Conservation (phyloP, 2,113 vertebrate genomes). For the Ctenomys sociabilis region DNA sequence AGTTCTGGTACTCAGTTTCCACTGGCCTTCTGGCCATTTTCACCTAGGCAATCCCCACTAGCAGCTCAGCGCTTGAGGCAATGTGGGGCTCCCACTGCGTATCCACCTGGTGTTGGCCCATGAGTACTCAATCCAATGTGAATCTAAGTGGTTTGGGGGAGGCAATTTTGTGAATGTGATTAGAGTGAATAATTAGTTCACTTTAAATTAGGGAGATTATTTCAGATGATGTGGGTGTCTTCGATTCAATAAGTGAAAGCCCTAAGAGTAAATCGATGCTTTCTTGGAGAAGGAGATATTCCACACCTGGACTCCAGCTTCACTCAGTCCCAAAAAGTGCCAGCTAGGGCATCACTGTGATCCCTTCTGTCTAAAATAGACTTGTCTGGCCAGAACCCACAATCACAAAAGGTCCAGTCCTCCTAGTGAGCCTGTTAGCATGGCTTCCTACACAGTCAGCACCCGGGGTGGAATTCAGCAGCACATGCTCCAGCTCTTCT, state of each 20-base stretch:
- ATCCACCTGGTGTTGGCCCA: neutral
- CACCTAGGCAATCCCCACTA: neutral
- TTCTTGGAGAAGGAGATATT: neutral
- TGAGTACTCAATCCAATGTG: neutral
- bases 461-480: neutral
- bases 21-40: neutral
- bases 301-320: accelerated
- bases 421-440: neutral
- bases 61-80: neutral
- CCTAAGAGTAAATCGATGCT: neutral
- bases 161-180: neutral
- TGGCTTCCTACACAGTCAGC: neutral
- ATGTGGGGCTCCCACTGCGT: neutral
- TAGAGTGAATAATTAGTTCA: neutral
- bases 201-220: neutral
- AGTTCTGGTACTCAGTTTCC: neutral
- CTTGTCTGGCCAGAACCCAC: neutral
- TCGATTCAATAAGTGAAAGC: neutral
- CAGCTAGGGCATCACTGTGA: neutral
- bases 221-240: neutral
- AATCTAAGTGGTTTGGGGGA: neutral
- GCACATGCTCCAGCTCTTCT: neutral
- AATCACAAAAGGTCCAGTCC: neutral
- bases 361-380: neutral
- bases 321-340: accelerated